These are phyloP conservation scores for Pelvicachromis taeniatus DNA, from an alignment of 2,113 vertebrate genomes.

Conservation along the genomic window DNA sequence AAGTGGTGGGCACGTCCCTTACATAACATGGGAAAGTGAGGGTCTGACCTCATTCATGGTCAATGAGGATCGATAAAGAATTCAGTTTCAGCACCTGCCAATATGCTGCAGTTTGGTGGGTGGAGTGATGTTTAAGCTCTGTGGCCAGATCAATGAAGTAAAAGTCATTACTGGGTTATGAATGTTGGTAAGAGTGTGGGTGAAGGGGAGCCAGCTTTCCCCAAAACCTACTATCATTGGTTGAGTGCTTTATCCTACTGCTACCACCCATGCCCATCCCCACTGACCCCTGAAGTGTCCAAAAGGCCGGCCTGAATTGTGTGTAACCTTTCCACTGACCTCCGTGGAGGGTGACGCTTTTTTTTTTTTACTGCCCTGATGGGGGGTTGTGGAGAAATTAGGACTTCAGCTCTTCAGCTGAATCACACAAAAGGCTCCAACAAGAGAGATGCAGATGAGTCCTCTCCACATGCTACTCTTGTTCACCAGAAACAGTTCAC, in stretches of 20 bases:
- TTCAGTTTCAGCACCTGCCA: constrained; percentile 51
- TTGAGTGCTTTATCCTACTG: constrained; percentile 10
- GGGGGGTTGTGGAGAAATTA: constrained; percentile 27
- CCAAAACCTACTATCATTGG: constrained; percentile 36
- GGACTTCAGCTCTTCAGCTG: constrained; percentile 9
- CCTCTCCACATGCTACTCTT: neutral
- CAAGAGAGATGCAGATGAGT: neutral
- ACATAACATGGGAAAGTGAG: constrained; percentile 49
- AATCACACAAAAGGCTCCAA: constrained; percentile 26
- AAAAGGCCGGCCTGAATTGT: constrained; percentile 55
- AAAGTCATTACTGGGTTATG: constrained; percentile 68
- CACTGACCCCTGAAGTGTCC: constrained; percentile 65
- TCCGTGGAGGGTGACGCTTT: neutral
- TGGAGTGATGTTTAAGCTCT: constrained; percentile 35
- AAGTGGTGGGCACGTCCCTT: neutral
- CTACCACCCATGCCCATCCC: constrained; percentile 50
- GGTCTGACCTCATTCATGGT: constrained; percentile 5
- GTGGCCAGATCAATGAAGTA: constrained; percentile 63
- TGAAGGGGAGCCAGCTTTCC: constrained; percentile 34
- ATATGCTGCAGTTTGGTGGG: constrained; percentile 38
- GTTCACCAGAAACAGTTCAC: neutral
- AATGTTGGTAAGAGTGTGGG: constrained; percentile 41
- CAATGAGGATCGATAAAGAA: constrained; percentile 25
- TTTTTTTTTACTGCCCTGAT: constrained; percentile 25
- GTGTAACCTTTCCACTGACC: constrained; percentile 67